These are phyloP conservation scores for Drosophila pseudoobscura DNA, from an alignment of 1,140 invertebrate genomes.

Conservation along the genomic window DNA sequence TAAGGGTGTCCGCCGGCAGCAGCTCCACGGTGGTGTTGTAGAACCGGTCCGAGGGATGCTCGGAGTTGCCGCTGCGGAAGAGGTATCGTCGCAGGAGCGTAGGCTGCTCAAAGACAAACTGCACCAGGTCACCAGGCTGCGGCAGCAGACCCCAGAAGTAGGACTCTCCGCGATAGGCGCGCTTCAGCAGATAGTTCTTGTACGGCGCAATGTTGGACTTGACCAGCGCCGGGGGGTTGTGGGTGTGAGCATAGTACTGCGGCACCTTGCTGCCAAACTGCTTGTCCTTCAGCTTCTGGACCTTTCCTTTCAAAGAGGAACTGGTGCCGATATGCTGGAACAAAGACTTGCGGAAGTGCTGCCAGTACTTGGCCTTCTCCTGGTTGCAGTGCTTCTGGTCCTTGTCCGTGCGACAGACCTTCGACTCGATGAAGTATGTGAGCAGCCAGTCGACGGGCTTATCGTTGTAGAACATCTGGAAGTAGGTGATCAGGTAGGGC, in stretches of 20 bases:
- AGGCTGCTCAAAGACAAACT: conserved; percentile 92
- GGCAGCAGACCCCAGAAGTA: conserved; percentile 97
- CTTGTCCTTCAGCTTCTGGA: conserved; percentile 98
- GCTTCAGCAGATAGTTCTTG: conserved; percentile 91
- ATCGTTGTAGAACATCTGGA: conserved; percentile 93
- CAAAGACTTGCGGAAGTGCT: conserved; percentile 95
- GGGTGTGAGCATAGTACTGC: conserved; percentile 91
- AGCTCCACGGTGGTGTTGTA: conserved; percentile 95
- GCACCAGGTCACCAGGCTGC: conserved; percentile 91
- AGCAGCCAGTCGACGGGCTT: conserved; percentile 99
- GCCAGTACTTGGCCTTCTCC: conserved; percentile 91
- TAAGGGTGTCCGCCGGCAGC: conserved; percentile 85
- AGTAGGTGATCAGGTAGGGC: conserved; percentile 95
- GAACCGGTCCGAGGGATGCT: conserved; percentile 95
- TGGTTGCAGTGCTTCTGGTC: conserved; percentile 95
- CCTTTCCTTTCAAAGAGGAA: conserved; percentile 97
- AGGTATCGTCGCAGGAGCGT: conserved; percentile 90
- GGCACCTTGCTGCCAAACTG: conserved; percentile 94
- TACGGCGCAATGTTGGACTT: conserved; percentile 92
- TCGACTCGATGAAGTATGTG: conserved; percentile 95
- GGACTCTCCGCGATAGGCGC: conserved; percentile 94
- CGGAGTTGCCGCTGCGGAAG: conserved; percentile 95
- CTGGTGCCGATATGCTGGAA: conserved; percentile 98
- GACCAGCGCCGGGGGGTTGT: conserved; percentile 90
- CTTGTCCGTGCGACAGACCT: conserved; percentile 94